Conservation (phyloP, 2,797 vertebrate genomes). For the Silurus aristotelis region DNA sequence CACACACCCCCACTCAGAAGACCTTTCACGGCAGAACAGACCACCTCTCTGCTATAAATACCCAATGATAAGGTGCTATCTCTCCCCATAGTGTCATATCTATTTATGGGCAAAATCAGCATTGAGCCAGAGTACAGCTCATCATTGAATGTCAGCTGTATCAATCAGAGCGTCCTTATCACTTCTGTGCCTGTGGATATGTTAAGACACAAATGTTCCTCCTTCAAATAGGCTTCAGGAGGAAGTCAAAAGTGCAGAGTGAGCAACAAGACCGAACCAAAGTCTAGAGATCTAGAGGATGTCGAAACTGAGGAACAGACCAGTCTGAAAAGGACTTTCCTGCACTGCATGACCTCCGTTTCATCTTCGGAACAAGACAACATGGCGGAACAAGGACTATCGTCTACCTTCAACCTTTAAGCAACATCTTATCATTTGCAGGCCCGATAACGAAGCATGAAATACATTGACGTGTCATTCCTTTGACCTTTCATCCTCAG, state of each 20-base stretch:
- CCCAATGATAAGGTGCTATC: slow-evolving; percentile 51
- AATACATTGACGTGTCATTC: slow-evolving; percentile 29
- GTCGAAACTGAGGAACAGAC: slow-evolving; percentile 21
- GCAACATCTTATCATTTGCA: slow-evolving; percentile 56
- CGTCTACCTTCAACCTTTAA: slow-evolving; percentile 61
- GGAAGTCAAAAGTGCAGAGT: slow-evolving; percentile 31
- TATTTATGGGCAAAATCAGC: slow-evolving; percentile 66
- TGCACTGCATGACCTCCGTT: neutral
- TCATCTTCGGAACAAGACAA: slow-evolving; percentile 4
- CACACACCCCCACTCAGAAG: slow-evolving; percentile 38
- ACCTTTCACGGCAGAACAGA: slow-evolving; percentile 21
- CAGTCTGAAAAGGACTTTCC: slow-evolving; percentile 20
- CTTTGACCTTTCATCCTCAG: slow-evolving; percentile 24
- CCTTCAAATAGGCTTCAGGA: neutral
- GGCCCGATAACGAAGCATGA: slow-evolving; percentile 41
- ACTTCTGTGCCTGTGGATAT: slow-evolving; percentile 46
- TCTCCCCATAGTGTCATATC: slow-evolving; percentile 40
- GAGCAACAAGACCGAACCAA: slow-evolving; percentile 32
- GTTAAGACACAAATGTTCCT: slow-evolving; percentile 36
- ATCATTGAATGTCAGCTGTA: slow-evolving; percentile 60
- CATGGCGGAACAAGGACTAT: slow-evolving; percentile 10
- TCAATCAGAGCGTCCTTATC: slow-evolving; percentile 65
- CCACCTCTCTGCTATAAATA: slow-evolving; percentile 65
- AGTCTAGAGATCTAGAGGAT: slow-evolving; percentile 50
- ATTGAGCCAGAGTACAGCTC: neutral